Conservation (phyloP, 2,797 vertebrate species). For the Sternarchorhynchus goeldii region DNA sequence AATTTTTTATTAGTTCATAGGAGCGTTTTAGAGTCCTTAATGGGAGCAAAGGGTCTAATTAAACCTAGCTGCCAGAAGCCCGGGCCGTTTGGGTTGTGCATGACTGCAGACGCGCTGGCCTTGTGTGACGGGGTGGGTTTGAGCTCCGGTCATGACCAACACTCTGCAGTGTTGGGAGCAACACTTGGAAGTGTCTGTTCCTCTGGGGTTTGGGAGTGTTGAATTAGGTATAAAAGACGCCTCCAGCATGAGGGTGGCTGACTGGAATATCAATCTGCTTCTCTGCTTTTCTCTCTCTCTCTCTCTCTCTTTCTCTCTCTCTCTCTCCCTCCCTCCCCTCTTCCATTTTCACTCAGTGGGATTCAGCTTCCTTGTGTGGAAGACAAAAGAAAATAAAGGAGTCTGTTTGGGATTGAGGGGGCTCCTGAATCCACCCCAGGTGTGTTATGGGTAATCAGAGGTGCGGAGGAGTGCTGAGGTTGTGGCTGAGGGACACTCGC, state of each 20-base stretch:
- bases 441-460: not conserved
- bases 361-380: not conserved
- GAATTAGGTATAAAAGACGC: conserved; percentile 63
- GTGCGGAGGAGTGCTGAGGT: not conserved
- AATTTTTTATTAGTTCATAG: conserved; percentile 10
- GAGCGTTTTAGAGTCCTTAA: conserved; percentile 10
- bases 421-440: not conserved
- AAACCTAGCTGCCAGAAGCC: not conserved
- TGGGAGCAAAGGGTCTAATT: conserved; percentile 29
- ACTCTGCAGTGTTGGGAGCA: conserved; percentile 55
- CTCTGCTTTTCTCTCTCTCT: not conserved
- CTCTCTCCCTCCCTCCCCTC: conserved; percentile 37
- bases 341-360: not conserved
- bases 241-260: conserved; percentile 64
- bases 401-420: not conserved
- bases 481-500: not conserved
- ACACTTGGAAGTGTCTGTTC: conserved; percentile 32
- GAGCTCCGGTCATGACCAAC: not conserved
- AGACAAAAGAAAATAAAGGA: not conserved
- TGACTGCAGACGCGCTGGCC: not conserved
- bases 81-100: not conserved
- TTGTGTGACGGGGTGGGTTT: not conserved
- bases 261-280: conserved; percentile 72
- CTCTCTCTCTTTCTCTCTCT: conserved; percentile 38
- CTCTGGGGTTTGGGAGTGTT: conserved; percentile 54